These are phyloP conservation scores for Camarhynchus parvulus DNA, from an alignment of 2,113 vertebrate species.

Conservation along the genomic window DNA sequence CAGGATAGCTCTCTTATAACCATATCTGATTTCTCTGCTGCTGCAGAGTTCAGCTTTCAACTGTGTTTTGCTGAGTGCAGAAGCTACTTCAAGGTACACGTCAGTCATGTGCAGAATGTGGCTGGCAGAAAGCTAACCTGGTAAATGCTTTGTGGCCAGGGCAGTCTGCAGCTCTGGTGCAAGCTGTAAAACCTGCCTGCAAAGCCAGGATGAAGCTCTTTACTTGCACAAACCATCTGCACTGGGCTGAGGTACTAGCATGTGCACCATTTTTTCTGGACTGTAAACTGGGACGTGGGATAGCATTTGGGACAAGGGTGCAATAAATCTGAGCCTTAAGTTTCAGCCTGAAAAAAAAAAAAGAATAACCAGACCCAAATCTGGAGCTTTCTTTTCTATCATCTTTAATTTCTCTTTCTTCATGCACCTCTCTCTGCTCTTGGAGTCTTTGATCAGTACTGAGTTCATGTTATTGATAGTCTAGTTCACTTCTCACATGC, in stretches of 20 bases:
- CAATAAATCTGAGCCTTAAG: neutral
- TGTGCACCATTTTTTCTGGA: neutral
- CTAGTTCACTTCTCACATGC: neutral
- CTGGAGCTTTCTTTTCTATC: neutral
- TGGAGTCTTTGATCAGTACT: neutral
- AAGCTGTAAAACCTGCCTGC: neutral
- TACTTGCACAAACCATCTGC: neutral
- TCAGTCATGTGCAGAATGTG: neutral
- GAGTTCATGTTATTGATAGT: neutral
- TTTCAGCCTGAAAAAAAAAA: neutral
- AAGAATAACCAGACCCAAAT: neutral
- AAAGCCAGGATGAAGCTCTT: neutral
- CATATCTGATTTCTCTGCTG: neutral
- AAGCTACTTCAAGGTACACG: neutral
- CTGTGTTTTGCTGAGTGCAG: neutral
- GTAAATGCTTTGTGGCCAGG: neutral
- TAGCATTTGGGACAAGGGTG: fast-evolving
- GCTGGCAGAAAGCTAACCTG: neutral
- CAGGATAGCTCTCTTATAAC: neutral
- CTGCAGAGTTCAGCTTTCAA: neutral
- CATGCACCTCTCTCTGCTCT: neutral
- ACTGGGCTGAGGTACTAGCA: neutral
- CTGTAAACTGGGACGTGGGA: neutral
- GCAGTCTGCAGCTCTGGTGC: neutral
- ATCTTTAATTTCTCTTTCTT: neutral